A percentile compares a stretch with the other conserved stretches of the same genome.
Conservation (phyloP, 2,113 vertebrate genomes). For the Gymnarchus niloticus region DNA sequence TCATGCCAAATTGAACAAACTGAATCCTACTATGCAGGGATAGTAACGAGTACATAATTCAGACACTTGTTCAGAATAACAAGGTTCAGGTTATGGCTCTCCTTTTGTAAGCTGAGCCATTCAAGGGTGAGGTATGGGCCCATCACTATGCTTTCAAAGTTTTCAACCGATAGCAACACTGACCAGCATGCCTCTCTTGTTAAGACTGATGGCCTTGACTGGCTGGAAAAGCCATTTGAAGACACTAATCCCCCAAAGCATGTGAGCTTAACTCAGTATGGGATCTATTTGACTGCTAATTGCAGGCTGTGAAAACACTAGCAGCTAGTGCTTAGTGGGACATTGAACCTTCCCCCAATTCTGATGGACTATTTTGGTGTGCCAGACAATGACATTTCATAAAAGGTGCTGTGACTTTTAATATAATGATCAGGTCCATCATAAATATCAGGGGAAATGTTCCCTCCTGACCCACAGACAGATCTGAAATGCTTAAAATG, state of each 20-base stretch:
- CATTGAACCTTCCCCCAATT: not conserved
- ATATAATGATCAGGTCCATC: not conserved
- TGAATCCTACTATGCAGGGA: not conserved
- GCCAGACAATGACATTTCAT: not conserved
- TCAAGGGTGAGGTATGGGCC: not conserved
- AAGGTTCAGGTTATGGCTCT: not conserved
- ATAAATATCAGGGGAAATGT: not conserved
- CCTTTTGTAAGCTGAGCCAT: not conserved
- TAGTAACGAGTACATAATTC: not conserved
- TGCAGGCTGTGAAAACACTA: not conserved
- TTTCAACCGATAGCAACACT: not conserved
- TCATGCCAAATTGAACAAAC: not conserved
- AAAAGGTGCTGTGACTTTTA: too few species aligned
- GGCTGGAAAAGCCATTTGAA: not conserved
- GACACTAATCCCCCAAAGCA: not conserved
- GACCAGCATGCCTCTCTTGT: not conserved
- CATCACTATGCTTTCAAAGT: slow-evolving; percentile 3
- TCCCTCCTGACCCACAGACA: not conserved
- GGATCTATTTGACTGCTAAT: slow-evolving; percentile 8
- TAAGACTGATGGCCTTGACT: not conserved
- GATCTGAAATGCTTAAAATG: not conserved
- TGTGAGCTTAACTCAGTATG: slow-evolving; percentile 7
- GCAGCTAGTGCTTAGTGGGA: not conserved
- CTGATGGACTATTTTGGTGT: not conserved
- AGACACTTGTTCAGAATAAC: not conserved